Percentiles rank a stretch among this genome's conserved stretches.
These are phyloP conservation scores for Archegozetes longisetosus DNA, from an alignment of 1,140 invertebrate genomes.

Conservation along the genomic window DNA sequence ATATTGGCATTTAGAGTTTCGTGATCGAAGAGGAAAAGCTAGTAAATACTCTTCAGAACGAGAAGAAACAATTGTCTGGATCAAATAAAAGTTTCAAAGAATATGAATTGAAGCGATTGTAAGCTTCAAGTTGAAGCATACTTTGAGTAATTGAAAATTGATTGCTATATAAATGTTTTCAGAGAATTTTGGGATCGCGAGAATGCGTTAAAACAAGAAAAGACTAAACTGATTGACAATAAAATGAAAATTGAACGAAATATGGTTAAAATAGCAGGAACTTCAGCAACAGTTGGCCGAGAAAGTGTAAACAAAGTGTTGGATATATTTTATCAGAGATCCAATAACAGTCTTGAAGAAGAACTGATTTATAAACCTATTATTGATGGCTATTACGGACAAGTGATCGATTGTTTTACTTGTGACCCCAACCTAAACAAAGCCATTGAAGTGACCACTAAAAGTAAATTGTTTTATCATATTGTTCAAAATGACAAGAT, in stretches of 20 bases:
- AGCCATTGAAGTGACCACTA: conserved; percentile 95
- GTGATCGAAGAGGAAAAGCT: not conserved
- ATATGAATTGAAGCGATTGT: conserved; percentile 61
- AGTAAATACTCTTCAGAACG: conserved; percentile 5
- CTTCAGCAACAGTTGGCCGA: conserved; percentile 84
- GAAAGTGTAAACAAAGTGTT: conserved; percentile 90
- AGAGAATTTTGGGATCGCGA: conserved; percentile 86
- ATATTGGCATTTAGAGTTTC: conserved; percentile 24
- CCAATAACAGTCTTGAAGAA: not conserved
- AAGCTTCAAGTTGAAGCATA: conserved; percentile 78
- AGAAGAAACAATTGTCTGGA: conserved; percentile 22
- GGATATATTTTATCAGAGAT: conserved; percentile 64
- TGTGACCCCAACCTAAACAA: conserved; percentile 94
- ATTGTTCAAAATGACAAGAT: conserved; percentile 94
- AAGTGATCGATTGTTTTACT: conserved; percentile 47
- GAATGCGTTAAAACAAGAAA: conserved; percentile 75
- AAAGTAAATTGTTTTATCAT: conserved; percentile 89
- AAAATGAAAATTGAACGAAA: conserved; percentile 84
- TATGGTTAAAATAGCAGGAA: conserved; percentile 85
- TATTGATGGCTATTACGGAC: conserved; percentile 5
- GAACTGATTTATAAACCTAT: not conserved
- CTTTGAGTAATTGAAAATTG: no score
- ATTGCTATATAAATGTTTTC: conserved; percentile 28
- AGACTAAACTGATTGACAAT: conserved; percentile 84
- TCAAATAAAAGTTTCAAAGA: conserved; percentile 54